Conservation (phyloP, 2,797 vertebrate genomes). For the Eospalax fontanierii region DNA sequence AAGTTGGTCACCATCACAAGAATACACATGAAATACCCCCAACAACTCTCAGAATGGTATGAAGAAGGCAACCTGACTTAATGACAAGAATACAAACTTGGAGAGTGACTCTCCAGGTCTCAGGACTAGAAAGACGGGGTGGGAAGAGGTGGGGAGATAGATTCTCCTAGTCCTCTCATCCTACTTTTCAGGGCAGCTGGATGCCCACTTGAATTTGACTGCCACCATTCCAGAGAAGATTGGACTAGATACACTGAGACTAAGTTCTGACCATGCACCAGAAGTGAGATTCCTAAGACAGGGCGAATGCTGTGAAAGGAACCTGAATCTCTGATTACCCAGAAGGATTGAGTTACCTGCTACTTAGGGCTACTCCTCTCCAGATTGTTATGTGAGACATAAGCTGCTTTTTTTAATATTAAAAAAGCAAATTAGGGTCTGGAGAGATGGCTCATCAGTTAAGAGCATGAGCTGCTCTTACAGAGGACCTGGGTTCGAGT, state of each 20-base stretch:
- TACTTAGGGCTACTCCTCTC: neutral
- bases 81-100: neutral
- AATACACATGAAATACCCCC: conserved; percentile 20
- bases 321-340: neutral
- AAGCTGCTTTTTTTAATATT: too few species aligned
- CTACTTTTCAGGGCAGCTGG: neutral
- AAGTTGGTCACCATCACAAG: conserved; percentile 1
- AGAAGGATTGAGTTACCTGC: neutral
- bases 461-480: too few species aligned
- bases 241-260: neutral
- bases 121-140: neutral
- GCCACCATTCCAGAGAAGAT: neutral
- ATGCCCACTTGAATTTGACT: neutral
- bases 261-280: neutral
- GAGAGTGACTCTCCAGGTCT: conserved; percentile 67
- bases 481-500: too few species aligned
- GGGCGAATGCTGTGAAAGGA: neutral
- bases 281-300: neutral
- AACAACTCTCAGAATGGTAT: neutral
- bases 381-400: neutral
- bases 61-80: neutral
- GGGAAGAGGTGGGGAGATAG: neutral
- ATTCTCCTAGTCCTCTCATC: neutral
- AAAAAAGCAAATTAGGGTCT: too few species aligned
- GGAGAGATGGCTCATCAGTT: too few species aligned